Evolutionary conservation across 2,113 vertebrate genomes (phyloP).

Genomic region (Zosterops japonicus): DNA sequence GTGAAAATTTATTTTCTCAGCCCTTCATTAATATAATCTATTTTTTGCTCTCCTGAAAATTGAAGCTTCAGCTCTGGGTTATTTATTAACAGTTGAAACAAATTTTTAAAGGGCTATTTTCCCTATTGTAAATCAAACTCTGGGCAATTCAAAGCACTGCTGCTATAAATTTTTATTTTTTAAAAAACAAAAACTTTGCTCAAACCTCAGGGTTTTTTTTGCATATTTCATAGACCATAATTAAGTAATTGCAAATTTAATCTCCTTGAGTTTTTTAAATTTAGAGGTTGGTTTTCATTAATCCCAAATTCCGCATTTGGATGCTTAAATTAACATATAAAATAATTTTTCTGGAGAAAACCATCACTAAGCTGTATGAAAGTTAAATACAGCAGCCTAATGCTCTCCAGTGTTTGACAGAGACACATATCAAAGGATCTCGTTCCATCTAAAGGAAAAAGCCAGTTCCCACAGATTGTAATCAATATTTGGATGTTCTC

Average conservation of each 20-base stretch:
- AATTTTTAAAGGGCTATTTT: not conserved
- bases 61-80: not conserved
- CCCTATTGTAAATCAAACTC: not conserved
- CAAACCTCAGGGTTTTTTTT: not conserved
- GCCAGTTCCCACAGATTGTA: not conserved
- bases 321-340: not conserved
- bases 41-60: not conserved
- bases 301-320: not conserved
- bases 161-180: not conserved
- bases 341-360: not conserved
- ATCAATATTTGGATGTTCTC: conserved; percentile 2
- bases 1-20: not conserved
- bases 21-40: not conserved
- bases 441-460: not conserved
- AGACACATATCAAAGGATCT: not conserved
- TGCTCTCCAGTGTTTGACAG: accelerated
- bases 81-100: not conserved
- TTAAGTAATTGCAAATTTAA: not conserved
- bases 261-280: not conserved
- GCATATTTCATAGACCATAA: not conserved
- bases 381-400: not conserved
- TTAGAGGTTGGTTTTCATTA: not conserved
- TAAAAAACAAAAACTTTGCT: not conserved
- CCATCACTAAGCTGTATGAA: not conserved
- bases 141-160: not conserved